These are phyloP conservation scores for Aphis gossypii DNA, from an alignment of 1,140 invertebrate species.

Conservation along the genomic window DNA sequence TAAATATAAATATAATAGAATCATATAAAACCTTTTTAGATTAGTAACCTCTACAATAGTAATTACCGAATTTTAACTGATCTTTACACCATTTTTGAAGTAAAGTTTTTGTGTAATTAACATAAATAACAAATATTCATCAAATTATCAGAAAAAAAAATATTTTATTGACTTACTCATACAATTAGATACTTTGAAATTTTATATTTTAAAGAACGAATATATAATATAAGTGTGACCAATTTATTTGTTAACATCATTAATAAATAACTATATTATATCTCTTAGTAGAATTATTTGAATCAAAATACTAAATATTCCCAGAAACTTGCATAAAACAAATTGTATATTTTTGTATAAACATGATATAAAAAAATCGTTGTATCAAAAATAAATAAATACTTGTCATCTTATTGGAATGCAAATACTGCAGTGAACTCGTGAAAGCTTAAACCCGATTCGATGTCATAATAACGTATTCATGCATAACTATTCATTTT, in stretches of 20 bases:
- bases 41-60: background rate
- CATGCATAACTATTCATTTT: constrained; percentile 35
- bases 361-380: background rate
- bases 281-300: background rate
- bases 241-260: background rate
- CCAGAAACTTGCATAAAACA: background rate
- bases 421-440: background rate
- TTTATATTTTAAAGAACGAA: background rate
- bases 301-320: background rate
- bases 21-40: background rate
- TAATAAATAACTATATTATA: background rate
- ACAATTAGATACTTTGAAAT: background rate
- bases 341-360: background rate
- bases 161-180: background rate
- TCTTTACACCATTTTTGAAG: background rate
- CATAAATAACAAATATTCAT: background rate
- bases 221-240: background rate
- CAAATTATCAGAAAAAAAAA: background rate
- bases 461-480: constrained; percentile 13
- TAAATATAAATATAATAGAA: background rate
- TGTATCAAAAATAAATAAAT: background rate
- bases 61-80: background rate
- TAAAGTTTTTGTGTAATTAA: background rate
- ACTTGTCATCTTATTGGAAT: constrained; percentile 19
- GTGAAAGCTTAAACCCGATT: constrained; percentile 1